phyloP scores from a whole-genome alignment of 2,888 invertebrate genomes.

The Pollenia amentaria region DNA sequence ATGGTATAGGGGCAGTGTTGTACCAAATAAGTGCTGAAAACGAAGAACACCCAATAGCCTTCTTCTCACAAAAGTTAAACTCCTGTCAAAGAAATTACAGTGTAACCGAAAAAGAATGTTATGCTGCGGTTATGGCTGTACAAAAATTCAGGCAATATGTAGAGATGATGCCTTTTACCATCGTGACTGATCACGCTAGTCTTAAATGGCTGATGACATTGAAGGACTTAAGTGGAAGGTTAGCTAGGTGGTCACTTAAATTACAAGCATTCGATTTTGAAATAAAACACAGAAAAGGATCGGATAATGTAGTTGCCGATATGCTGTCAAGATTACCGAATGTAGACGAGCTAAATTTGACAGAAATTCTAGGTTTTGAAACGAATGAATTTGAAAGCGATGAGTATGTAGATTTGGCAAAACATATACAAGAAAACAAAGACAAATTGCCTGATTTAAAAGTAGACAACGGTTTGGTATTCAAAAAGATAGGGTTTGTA shows the following conservation, averaged over 20 bases:
- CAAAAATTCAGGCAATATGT: conserved; percentile 42
- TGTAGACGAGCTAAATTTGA: conserved; percentile 6
- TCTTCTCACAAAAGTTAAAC: conserved; percentile 66
- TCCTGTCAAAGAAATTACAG: conserved; percentile 60
- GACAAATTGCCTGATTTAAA: too few species aligned
- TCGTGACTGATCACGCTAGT: conserved; percentile 44
- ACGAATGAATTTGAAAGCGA: conserved; percentile 24
- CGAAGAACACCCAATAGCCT: conserved; percentile 60
- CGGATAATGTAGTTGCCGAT: conserved; percentile 18
- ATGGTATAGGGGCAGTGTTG: background rate
- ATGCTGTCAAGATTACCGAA: conserved; percentile 2
- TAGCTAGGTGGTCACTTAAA: conserved; percentile 35
- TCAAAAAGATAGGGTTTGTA: too few species aligned
- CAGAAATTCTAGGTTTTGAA: conserved; percentile 3
- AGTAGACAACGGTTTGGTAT: too few species aligned
- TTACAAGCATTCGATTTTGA: conserved; percentile 24
- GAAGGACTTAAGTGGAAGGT: background rate
- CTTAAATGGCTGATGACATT: background rate
- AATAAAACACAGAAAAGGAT: conserved; percentile 51
- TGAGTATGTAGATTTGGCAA: background rate
- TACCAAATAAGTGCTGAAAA: conserved; percentile 42
- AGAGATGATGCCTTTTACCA: conserved; percentile 7
- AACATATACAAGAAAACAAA: background rate
- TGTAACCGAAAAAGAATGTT: conserved; percentile 67
- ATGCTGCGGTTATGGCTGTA: conserved; percentile 40